Percentiles rank a stretch among this genome's conserved stretches.
Conservation (phyloP, 2,888 invertebrate species). For the Perizoma flavofasciatum region DNA sequence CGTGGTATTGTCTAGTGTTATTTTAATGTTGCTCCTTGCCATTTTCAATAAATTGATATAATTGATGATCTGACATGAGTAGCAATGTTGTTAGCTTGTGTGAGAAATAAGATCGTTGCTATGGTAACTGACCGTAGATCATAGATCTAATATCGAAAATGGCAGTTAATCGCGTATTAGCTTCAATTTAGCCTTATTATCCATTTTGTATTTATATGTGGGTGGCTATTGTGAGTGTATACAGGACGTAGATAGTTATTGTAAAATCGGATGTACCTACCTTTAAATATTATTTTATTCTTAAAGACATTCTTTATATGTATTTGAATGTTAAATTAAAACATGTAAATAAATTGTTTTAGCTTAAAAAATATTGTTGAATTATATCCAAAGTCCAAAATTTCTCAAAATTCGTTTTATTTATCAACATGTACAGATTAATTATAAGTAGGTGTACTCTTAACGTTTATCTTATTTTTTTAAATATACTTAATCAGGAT, state of each 20-base stretch:
- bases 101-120: no score
- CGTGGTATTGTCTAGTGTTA: constrained; percentile 17
- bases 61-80: no score
- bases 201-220: constrained; percentile 48
- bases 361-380: constrained; percentile 55
- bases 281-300: constrained; percentile 49
- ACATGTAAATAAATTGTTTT: constrained; percentile 67
- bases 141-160: constrained; percentile 9
- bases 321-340: constrained; percentile 53
- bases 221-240: constrained; percentile 53
- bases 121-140: neutral
- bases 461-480: constrained; percentile 79
- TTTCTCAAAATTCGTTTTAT: constrained; percentile 71
- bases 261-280: constrained; percentile 61
- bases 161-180: constrained; percentile 41
- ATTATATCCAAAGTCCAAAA: constrained; percentile 68
- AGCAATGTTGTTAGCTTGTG: no score
- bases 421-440: constrained; percentile 78
- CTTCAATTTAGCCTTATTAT: constrained; percentile 42
- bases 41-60: constrained; percentile 1
- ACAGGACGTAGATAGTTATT: constrained; percentile 42
- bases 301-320: constrained; percentile 54
- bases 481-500: constrained; percentile 81
- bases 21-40: constrained; percentile 18
- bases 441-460: constrained; percentile 76